phyloP scores from a whole-genome alignment of 2,113 vertebrate genomes.

The Panthera uncia region DNA sequence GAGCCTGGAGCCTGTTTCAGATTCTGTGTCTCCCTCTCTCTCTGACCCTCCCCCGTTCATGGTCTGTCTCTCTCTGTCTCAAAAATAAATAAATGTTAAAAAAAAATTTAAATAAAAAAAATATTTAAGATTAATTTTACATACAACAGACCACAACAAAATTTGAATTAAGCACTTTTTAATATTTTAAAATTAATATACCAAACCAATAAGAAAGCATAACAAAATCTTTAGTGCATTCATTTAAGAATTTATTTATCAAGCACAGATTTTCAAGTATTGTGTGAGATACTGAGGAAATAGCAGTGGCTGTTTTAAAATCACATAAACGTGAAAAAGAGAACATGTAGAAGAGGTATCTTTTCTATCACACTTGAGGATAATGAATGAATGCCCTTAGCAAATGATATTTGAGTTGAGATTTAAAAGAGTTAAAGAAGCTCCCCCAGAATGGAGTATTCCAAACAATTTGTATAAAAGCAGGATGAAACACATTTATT shows the following conservation, averaged over 20 bases:
- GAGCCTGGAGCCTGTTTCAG: no score
- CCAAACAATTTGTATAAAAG: not conserved
- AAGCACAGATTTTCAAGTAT: not conserved
- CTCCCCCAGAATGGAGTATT: not conserved
- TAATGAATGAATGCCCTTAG: not conserved
- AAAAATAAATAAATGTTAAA: no score
- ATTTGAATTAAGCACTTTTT: not conserved
- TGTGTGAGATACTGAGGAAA: not conserved
- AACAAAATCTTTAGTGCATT: not conserved
- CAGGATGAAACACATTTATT: not conserved
- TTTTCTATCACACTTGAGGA: not conserved
- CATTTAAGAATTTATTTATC: not conserved
- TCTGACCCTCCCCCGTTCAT: no score
- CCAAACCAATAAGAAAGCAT: not conserved
- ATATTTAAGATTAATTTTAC: slow-evolving; percentile 18
- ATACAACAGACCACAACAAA: not conserved
- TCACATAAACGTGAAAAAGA: not conserved
- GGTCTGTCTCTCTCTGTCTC: no score
- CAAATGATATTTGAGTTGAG: not conserved
- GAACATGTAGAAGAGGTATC: not conserved
- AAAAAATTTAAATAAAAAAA: not conserved
- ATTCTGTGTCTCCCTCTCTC: no score
- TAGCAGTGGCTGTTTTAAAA: not conserved
- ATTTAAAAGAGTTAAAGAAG: not conserved
- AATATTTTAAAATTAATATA: not conserved